phyloP scores from a whole-genome alignment of 92 coral and sea anemone species.

The Epizoanthus stellaris region DNA sequence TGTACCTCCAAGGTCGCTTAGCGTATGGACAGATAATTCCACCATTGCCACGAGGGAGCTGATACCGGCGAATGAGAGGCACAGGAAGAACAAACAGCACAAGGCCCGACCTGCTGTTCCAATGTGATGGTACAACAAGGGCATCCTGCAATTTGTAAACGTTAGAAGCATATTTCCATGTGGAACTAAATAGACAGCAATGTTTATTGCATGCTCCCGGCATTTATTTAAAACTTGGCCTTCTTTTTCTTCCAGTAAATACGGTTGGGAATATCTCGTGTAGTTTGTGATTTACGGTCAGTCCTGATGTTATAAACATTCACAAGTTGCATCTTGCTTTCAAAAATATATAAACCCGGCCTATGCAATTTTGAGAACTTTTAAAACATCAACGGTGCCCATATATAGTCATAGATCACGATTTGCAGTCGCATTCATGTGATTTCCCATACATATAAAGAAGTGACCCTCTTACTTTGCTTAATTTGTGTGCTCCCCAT shows the following conservation, averaged over 20 bases:
- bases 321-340: too few species aligned
- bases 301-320: too few species aligned
- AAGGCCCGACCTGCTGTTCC: conserved; percentile 68
- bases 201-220: not conserved
- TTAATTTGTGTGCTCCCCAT: too few species aligned
- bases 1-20: conserved; percentile 73
- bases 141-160: conserved; percentile 69
- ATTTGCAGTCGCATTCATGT: too few species aligned
- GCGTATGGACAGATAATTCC: conserved; percentile 73
- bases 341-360: too few species aligned
- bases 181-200: not conserved
- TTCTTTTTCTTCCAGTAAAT: not conserved
- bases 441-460: too few species aligned
- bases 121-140: conserved; percentile 61
- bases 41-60: conserved; percentile 72
- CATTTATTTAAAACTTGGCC: not conserved
- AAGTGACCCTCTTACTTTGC: too few species aligned
- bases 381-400: too few species aligned
- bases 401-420: too few species aligned
- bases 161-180: not conserved
- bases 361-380: too few species aligned
- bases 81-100: conserved; percentile 74
- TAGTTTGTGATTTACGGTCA: too few species aligned
- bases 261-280: too few species aligned
- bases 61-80: conserved; percentile 77